Percentiles rank a stretch among this genome's conserved stretches.
Conservation (phyloP, 2,113 vertebrate genomes). For the Perca fluviatilis region DNA sequence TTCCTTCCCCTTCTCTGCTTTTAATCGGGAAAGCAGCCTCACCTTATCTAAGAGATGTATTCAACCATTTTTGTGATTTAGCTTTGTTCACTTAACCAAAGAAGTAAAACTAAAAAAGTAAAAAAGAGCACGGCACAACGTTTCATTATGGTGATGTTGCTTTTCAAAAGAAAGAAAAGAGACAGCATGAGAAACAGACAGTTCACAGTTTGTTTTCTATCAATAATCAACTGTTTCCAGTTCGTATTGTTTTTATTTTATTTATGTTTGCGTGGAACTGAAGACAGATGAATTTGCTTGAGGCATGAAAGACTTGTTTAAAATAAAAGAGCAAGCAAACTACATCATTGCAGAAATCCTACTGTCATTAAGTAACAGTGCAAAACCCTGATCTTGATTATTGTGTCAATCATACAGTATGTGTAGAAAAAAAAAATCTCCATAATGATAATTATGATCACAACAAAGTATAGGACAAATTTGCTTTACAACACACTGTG, state of each 20-base stretch:
- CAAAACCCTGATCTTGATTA: slow-evolving; percentile 72
- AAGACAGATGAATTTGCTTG: slow-evolving; percentile 66
- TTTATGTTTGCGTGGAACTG: slow-evolving; percentile 73
- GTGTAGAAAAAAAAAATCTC: slow-evolving; percentile 49
- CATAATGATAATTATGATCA: slow-evolving; percentile 66
- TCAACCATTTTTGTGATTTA: no score
- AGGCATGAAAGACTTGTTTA: slow-evolving; percentile 60
- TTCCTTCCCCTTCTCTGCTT: no score
- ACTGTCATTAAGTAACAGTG: slow-evolving; percentile 63
- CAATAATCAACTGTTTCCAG: slow-evolving; percentile 53
- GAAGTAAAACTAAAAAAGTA: background rate
- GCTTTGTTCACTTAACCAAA: background rate
- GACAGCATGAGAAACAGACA: slow-evolving; percentile 8
- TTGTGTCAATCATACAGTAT: slow-evolving; percentile 69
- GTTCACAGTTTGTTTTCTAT: slow-evolving; percentile 6
- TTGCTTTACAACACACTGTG: slow-evolving; percentile 77
- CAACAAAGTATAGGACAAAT: slow-evolving; percentile 74
- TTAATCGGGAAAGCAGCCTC: no score
- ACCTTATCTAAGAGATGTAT: no score
- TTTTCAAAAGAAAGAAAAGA: slow-evolving; percentile 1
- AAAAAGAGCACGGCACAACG: background rate
- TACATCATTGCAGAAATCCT: slow-evolving; percentile 61
- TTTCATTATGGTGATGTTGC: background rate
- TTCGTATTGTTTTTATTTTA: slow-evolving; percentile 67
- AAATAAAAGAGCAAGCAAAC: slow-evolving; percentile 72